Conservation (phyloP, 1,140 invertebrate genomes). For the Pogonomyrmex californicus region DNA sequence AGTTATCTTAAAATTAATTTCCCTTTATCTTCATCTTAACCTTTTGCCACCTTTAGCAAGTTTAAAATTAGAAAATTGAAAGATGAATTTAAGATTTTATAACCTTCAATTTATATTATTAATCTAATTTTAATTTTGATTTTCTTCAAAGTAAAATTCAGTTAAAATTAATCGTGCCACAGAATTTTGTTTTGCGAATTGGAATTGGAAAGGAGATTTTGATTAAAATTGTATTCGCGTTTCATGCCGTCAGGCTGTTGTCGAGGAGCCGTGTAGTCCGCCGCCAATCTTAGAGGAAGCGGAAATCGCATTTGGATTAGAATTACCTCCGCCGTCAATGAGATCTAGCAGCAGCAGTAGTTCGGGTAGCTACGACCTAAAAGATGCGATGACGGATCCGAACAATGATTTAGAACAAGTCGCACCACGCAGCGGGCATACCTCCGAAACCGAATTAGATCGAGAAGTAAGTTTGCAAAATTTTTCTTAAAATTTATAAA, state of each 20-base stretch:
- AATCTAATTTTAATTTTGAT: background rate
- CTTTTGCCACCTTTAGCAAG: background rate
- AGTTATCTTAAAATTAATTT: background rate
- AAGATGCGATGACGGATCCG: constrained; percentile 82
- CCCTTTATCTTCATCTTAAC: background rate
- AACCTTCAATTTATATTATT: background rate
- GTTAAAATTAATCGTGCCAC: background rate
- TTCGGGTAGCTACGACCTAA: constrained; percentile 87
- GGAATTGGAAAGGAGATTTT: background rate
- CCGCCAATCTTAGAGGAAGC: constrained; percentile 82
- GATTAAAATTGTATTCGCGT: background rate
- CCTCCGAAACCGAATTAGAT: constrained; percentile 81
- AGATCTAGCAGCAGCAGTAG: constrained; percentile 87
- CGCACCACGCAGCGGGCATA: constrained; percentile 74
- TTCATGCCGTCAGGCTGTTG: constrained; percentile 77
- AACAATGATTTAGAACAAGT: constrained; percentile 76
- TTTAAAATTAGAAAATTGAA: background rate
- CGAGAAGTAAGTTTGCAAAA: constrained; percentile 78
- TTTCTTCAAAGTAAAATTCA: background rate
- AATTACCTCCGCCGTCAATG: constrained; percentile 79
- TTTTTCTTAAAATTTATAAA: background rate
- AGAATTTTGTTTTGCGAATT: background rate
- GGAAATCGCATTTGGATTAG: constrained; percentile 76
- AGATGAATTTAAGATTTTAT: background rate
- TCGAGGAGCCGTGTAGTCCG: constrained; percentile 83